Evolutionary conservation across 2,113 vertebrate genomes (phyloP), one percentile per base, ranked within the genome.

Genomic region (Climacteris rufus): DNA sequence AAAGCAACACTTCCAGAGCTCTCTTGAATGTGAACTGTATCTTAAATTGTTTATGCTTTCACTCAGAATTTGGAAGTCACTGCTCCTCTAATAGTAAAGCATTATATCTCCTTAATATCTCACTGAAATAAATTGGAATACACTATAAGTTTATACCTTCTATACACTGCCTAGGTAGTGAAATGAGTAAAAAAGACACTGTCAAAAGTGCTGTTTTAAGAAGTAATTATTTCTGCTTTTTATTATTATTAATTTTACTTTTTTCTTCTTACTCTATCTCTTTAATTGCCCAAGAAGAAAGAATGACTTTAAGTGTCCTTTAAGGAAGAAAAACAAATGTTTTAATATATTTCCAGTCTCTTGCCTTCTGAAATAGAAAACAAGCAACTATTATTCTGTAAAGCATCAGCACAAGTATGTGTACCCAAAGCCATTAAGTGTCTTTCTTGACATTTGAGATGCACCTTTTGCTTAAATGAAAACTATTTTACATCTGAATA

Each of bases 281-380:
- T 59, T 93, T 79, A 59, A 40, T 85, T 75, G 2, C 4, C 6
- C 5, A 25, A 52, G 24, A 88, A 88, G 19, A 85, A 44, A 82
- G 4, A 71, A 74, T 59, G 0, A 42, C 20, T 89, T 78, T 3
- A 53, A 39, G 2, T 44, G 14, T 35, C 8, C 11, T 54, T 66
- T 74, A 82, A 82, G 6, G 23, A 78, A 75, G 42, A 33, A 80
- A 91, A 90, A 5, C 0, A 44, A 25, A 66, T 45, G 1, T 4
- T 92, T 90, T 80, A 5, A 25, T 49, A 6, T 37, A 50, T 65
- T 90, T 80, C 16, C 30, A 63, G 20, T 30, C 33, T 39, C 27
- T 68, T 61, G 7, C 6, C 2, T 76, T 69, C 22, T 74, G 42
- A 94, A 95, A 72, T 8, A 65, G 28, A 83, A 96, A 93, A 77